These are phyloP conservation scores for Xenops minutus DNA, from an alignment of 2,797 vertebrate species.

Conservation along the genomic window DNA sequence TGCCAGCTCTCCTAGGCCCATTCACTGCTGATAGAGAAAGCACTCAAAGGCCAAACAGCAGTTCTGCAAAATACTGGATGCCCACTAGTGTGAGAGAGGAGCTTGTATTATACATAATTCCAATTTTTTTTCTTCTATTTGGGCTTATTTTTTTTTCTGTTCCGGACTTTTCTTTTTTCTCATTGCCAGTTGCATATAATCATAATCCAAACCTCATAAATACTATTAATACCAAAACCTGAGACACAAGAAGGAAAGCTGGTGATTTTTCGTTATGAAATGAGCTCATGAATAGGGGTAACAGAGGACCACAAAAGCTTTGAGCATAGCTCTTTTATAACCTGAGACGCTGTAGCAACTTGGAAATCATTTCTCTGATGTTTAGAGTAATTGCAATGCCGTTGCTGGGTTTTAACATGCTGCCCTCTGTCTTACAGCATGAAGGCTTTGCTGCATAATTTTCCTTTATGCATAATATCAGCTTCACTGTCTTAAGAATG, in stretches of 20 bases:
- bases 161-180: background rate
- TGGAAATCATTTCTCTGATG: background rate
- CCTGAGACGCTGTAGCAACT: background rate
- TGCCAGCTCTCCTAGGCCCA: background rate
- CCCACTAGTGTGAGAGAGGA: background rate
- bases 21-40: background rate
- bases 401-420: background rate
- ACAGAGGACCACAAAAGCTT: background rate
- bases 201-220: background rate
- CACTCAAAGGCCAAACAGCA: background rate
- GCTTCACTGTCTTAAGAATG: background rate
- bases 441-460: background rate
- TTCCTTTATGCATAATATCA: background rate
- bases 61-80: background rate
- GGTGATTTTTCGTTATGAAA: background rate
- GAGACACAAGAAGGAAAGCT: background rate
- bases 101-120: accelerated
- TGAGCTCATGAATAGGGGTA: background rate
- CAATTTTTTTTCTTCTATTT: background rate
- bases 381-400: background rate
- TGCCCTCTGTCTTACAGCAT: background rate
- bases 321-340: background rate
- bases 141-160: background rate
- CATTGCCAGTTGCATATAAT: background rate
- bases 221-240: background rate